Base-by-base conservation (phyloP, 2,797 vertebrate species). In the Poecilia velifera region DNA sequence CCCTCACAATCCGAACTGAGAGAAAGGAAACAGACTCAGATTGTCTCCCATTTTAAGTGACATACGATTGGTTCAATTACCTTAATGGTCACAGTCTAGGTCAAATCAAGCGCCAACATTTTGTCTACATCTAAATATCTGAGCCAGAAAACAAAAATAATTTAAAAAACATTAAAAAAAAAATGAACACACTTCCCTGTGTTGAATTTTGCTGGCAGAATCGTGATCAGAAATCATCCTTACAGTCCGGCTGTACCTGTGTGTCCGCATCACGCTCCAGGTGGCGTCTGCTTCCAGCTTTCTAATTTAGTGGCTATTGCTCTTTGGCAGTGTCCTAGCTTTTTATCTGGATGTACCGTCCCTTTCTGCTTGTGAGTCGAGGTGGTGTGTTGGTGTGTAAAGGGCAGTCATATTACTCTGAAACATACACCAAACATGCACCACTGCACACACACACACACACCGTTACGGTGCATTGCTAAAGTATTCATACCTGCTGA, bases 241-340 rank as follows among this genome's bases (percentile, higher is more conserved):
- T 79, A 86, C 87, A 87, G 79, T 82, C 81, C 84, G 81, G 72
- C 39, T 4, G 71, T 81, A 41, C 41, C 20, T 79, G 45, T 34
- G 68, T 36, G n/a, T 74, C 59, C 43, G 70, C 70, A 62, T 83
- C 75, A 76, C 34, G 71, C 66, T 45, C n/a, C 87, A 90, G 86
- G 83, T 83, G 6, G 45, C 76, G 62, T 82, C 62, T 76, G 72
- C 22, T 82, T 78, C 47, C 14, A 28, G 73, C 76, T 79, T 73
- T 1, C 68, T 76, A 84, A 87, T 87, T 89, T 71, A 86, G 84
- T 89, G 77, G 74, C 83, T 84, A 41, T 90, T 86, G 88, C 91
- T 94, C 92, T 94, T 94, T 94, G 93, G 92, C 91, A 89, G 90
- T 91, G 82, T 93, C 85, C 90, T 94, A 92, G 92, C 93, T 91